These are phyloP conservation scores for Aurelia sp. DNA, from an alignment of 30 jellyfish, hydroid and myxozoan species.

Conservation along the genomic window DNA sequence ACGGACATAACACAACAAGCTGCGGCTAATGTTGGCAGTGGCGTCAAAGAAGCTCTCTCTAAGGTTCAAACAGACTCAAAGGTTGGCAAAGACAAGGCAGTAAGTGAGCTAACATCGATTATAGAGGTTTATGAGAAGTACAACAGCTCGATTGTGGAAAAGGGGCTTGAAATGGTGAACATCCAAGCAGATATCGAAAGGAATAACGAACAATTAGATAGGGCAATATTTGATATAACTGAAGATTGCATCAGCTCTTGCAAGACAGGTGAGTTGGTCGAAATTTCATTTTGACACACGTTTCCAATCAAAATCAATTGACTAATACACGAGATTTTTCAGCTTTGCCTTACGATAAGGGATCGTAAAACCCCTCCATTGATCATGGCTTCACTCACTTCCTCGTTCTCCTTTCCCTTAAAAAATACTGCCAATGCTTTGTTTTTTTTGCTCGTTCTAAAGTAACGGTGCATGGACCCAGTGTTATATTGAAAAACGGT, in stretches of 20 bases:
- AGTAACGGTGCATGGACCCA: too few relatives aligned
- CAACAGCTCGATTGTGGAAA: background rate
- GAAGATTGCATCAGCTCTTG: background rate
- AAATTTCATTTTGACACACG: too few relatives aligned
- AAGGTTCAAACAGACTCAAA: background rate
- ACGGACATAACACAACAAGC: constrained; percentile 13
- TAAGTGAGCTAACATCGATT: background rate
- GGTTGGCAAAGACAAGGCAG: constrained; percentile 24
- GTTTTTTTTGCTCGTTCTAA: too few relatives aligned
- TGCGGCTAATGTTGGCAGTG: constrained; percentile 1
- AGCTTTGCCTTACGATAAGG: too few relatives aligned
- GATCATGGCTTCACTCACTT: too few relatives aligned
- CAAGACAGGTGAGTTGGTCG: background rate
- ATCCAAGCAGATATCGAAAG: background rate
- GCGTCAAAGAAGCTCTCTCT: constrained; percentile 1
- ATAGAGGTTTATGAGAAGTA: background rate
- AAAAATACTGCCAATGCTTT: too few relatives aligned
- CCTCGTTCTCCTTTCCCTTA: too few relatives aligned
- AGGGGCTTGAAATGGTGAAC: background rate
- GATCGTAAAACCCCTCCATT: too few relatives aligned
- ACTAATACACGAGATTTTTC: too few relatives aligned
- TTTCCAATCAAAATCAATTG: too few relatives aligned
- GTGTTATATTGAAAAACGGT: too few relatives aligned
- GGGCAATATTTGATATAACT: background rate
- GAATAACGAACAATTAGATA: background rate